Base-by-base conservation (phyloP, 2,888 invertebrate genomes). In the Cryptocephalus primarius region DNA sequence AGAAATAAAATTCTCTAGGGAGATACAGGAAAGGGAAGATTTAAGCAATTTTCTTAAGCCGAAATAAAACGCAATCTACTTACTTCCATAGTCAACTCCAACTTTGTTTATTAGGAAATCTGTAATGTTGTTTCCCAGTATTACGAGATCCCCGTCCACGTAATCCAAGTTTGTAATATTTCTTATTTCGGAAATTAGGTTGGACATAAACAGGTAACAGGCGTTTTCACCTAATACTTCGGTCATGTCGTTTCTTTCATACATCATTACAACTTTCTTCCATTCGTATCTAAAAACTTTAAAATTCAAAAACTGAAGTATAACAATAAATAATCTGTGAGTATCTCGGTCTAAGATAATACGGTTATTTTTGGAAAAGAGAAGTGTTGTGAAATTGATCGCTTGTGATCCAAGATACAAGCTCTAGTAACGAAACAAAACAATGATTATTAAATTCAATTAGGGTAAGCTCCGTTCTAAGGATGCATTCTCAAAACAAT, bases 121-220 rank as follows among this genome's bases (percentile, higher is more conserved):
- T 47, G 76, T 72, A n/a, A 77, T 75, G 53, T 72, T 71, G 51
- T 72, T 68, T 57, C 72, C 72, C 44, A 73, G 68, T 34, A 75
- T 55, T 1, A 74, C 74, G 3, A 84, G 70, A 60, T 86, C 84
- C 69, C 82, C 82, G 8, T 79, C 78, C 0, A 70, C 66, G 56
- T 71, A 76, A 39, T 68, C 63, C 42, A 75, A 66, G 34, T 71
- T 66, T 42, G 63, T 59, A n/a, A 71, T 61, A 38, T 63, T 63
- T 55, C 72, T 74, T 11, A 77, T 56, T 46, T 70, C 73, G 55
- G 80, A 76, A 43, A 87, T 83, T 53, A 92, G 68, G 0, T 84
- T 81, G 50, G 80, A 79, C 72, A 87, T 84, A 67, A 86, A 77
- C 13, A 91, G 73, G 56, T 80, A 82, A 56, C 92, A 93, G 8